A percentile compares a stretch with the other conserved stretches of the same genome.
These are phyloP conservation scores for Sandelia bainsii DNA, from an alignment of 2,797 vertebrate genomes.

Conservation along the genomic window DNA sequence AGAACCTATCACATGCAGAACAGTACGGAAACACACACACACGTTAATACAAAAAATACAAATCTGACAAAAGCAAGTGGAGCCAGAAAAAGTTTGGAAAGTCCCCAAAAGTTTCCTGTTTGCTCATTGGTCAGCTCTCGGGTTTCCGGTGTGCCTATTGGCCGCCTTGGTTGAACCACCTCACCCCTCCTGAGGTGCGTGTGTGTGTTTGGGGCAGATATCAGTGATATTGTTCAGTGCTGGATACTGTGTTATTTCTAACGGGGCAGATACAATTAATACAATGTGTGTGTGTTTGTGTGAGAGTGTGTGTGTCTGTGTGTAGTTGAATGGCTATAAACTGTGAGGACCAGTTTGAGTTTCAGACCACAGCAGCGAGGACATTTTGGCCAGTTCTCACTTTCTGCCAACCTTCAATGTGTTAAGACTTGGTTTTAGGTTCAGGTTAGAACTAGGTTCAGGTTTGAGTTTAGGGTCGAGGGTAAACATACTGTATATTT, in stretches of 20 bases:
- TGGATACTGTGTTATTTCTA: constrained; percentile 35
- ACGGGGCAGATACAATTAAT: constrained; percentile 18
- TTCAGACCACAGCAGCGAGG: too few species aligned
- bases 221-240: constrained; percentile 73
- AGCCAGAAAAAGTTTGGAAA: constrained; percentile 75
- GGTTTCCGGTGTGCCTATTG: constrained; percentile 66
- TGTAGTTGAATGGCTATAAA: too few species aligned
- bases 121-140: constrained; percentile 64
- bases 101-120: constrained; percentile 71
- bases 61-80: constrained; percentile 45
- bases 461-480: too few species aligned
- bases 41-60: constrained; percentile 19
- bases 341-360: too few species aligned
- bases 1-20: constrained; percentile 5
- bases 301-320: too few species aligned
- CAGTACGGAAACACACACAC: constrained; percentile 6
- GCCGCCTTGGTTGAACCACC: constrained; percentile 47
- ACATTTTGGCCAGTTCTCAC: too few species aligned
- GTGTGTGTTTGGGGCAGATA: constrained; percentile 64
- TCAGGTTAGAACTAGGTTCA: too few species aligned
- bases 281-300: neutral
- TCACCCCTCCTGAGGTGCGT: constrained; percentile 34
- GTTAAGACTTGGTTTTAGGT: too few species aligned
- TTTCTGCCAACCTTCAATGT: too few species aligned
- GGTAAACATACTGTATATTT: too few species aligned